Evolutionary conservation across 2,113 vertebrate genomes (phyloP).

Genomic region (Eudorcas thomsonii): DNA sequence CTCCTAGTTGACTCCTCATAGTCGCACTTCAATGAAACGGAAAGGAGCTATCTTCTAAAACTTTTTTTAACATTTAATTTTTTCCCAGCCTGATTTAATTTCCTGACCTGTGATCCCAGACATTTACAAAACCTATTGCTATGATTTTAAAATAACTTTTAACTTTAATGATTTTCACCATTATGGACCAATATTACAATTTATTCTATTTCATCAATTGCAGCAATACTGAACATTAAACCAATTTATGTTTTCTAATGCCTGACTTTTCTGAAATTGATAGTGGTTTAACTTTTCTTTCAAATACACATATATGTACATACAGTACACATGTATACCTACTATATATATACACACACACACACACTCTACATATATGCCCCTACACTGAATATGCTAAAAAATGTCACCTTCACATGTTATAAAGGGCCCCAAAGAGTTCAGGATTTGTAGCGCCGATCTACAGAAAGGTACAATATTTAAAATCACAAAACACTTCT

Average conservation of each 20-base stretch:
- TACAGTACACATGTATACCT: too few species aligned
- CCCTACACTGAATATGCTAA: not conserved
- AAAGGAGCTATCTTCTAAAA: not conserved
- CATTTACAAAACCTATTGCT: not conserved
- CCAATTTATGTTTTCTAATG: not conserved
- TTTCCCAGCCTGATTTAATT: not conserved
- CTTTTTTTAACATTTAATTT: not conserved
- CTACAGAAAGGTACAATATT: not conserved
- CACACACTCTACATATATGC: not conserved
- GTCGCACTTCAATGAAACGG: not conserved
- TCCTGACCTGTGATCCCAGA: not conserved
- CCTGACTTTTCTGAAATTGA: not conserved
- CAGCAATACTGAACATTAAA: not conserved
- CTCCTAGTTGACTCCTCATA: not conserved
- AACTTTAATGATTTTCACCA: not conserved
- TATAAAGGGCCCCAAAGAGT: conserved; percentile 59
- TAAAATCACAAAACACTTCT: conserved; percentile 25
- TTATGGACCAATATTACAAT: not conserved
- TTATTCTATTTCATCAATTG: not conserved
- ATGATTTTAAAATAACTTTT: not conserved
- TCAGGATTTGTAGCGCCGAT: conserved; percentile 41
- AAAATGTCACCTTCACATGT: conserved; percentile 51
- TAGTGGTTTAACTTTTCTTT: not conserved
- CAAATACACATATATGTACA: not conserved
- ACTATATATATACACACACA: too few species aligned